A percentile compares a stretch with the other conserved stretches of the same genome.
Conservation (phyloP, 2,797 vertebrate genomes). For the Astyanax mexicanus region DNA sequence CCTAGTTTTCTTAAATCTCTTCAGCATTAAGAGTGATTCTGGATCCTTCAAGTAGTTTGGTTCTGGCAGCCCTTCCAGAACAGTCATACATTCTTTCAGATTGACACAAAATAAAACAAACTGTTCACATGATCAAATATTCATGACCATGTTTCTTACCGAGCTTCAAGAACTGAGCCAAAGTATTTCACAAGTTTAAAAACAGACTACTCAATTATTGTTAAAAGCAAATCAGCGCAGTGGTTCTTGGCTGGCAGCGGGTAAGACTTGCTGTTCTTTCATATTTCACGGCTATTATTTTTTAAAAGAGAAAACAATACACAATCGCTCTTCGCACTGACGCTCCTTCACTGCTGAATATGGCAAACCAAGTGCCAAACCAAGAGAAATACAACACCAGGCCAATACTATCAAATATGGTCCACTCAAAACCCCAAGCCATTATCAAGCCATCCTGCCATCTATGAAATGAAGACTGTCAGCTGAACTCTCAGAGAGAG, state of each 20-base stretch:
- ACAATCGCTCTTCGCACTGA: neutral
- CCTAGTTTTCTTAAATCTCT: neutral
- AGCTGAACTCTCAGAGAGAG: conserved; percentile 13
- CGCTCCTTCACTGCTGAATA: conserved; percentile 32
- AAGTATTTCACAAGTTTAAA: no score
- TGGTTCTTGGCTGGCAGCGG: neutral
- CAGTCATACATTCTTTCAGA: no score
- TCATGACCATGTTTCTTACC: no score
- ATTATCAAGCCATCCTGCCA: conserved; percentile 30
- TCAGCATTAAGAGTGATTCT: neutral
- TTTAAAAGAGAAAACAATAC: neutral
- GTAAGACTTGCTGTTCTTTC: neutral
- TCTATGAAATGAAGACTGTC: conserved; percentile 22
- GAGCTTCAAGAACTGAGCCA: neutral
- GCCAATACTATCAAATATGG: conserved; percentile 34
- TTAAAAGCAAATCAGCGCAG: neutral
- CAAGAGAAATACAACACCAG: conserved; percentile 25
- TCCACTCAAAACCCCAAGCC: conserved; percentile 20
- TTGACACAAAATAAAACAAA: no score
- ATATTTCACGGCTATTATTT: neutral
- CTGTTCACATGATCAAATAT: no score
- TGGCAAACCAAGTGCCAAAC: conserved; percentile 33
- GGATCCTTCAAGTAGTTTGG: no score
- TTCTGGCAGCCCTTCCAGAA: no score
- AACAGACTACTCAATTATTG: neutral